phyloP scores from a whole-genome alignment of 1,140 invertebrate genomes.

The Papilio polytes region DNA sequence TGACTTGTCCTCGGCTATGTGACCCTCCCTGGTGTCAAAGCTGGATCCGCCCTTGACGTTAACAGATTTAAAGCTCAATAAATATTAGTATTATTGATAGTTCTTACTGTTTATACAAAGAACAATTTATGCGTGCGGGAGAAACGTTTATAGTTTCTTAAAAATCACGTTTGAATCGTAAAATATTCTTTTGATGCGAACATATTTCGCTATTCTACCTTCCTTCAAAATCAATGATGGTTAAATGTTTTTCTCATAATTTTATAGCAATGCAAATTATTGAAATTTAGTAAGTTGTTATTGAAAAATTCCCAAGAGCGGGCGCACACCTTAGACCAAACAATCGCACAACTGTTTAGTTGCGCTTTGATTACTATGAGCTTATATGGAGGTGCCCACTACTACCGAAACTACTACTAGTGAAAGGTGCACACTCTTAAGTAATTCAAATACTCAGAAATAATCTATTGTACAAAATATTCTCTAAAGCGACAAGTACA shows the following conservation, averaged over 20 bases:
- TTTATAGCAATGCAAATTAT: not conserved
- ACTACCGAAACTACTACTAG: too few relatives aligned
- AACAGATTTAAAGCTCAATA: not conserved
- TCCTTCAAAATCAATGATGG: not conserved
- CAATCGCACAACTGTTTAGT: too few relatives aligned
- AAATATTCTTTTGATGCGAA: not conserved
- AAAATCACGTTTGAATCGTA: conserved; percentile 3
- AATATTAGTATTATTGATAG: conserved; percentile 18
- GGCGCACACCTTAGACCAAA: too few relatives aligned
- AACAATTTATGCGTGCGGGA: not conserved
- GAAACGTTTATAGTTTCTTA: not conserved
- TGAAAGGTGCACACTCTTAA: too few relatives aligned
- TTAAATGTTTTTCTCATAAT: not conserved
- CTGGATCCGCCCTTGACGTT: too few relatives aligned
- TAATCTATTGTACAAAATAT: not conserved
- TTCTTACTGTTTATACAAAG: not conserved
- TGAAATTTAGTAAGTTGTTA: too few relatives aligned
- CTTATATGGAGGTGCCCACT: too few relatives aligned
- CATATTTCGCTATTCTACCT: not conserved
- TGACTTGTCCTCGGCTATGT: too few relatives aligned
- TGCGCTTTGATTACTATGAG: too few relatives aligned
- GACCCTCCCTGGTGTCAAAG: too few relatives aligned
- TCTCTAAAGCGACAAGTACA: not conserved
- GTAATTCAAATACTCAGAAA: not conserved
- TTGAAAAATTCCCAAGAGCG: too few relatives aligned